Base-by-base conservation (phyloP, 1,140 invertebrate species). In the Cyclargus thomasi region DNA sequence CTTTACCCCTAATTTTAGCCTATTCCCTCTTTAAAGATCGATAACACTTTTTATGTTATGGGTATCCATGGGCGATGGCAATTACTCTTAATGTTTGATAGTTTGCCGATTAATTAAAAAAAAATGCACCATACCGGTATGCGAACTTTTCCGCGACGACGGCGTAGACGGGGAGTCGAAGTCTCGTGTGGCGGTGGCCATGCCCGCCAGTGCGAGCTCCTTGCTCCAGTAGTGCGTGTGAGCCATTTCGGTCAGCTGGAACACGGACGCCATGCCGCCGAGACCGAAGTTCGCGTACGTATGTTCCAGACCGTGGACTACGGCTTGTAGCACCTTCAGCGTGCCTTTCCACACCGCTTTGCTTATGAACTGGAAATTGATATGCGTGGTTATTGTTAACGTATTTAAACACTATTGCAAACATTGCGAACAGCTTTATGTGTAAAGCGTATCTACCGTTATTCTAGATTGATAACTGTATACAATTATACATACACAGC, bases 161-260 rank as follows among this genome's bases (percentile, higher is more conserved):
- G 86, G 84, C 17, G 84, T 76, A 0, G 90, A 90, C 2, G 90
- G 89, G 10, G 88, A 90, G 55, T 89, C 87, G 80, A 79, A 18
- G 76, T 79, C 91, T 91, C 91, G 22, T 85, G 65, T 57, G 17
- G 83, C 77, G 21, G 78, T 79, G 91, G 92, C 93, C 35, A 92
- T 88, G 39, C 92, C 91, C n/a, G 86, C 85, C 3, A 75, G 90
- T 21, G 91, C 92, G 57, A 96, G 94, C 80, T 99, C 97, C 82
- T 97, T 96, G 63, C 95, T 96, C 97, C 98, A 99, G 84, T 97
- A 99, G 90, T 99, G 98, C 0, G 98, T 99, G 88, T 99, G 98
- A 1, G 98, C 97, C 81, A 99, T 98, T 92, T 99, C 98, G 71
- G 99, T 94, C 62, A 99, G 92, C 90, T 99, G 97, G 86, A 98